These are phyloP conservation scores for Pectinophora gossypiella DNA, from an alignment of 1,140 invertebrate species.

Conservation along the genomic window DNA sequence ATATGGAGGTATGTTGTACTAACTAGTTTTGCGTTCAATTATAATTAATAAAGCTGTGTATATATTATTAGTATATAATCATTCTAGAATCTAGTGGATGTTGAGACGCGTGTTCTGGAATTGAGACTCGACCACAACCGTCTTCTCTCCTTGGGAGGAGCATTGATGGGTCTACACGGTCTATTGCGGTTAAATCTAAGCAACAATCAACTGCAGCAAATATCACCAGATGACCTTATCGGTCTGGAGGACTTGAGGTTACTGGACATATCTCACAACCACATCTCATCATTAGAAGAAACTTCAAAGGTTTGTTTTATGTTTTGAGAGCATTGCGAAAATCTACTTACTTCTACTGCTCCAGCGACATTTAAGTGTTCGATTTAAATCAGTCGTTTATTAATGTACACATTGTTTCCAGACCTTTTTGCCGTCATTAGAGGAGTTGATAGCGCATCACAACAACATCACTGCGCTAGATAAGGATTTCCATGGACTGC, in stretches of 20 bases:
- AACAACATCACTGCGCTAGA: constrained; percentile 84
- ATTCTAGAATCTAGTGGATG: constrained; percentile 83
- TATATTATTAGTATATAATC: not conserved
- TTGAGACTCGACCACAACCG: constrained; percentile 84
- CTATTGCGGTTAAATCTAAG: constrained; percentile 83
- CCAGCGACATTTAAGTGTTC: constrained; percentile 4
- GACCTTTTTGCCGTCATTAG: constrained; percentile 85
- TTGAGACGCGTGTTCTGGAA: constrained; percentile 81
- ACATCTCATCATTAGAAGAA: constrained; percentile 84
- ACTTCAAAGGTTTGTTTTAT: constrained; percentile 82
- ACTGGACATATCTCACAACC: constrained; percentile 86
- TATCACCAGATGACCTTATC: constrained; percentile 83
- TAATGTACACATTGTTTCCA: constrained; percentile 64
- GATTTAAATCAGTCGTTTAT: constrained; percentile 3
- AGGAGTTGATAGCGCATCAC: constrained; percentile 84
- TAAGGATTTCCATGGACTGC: constrained; percentile 87
- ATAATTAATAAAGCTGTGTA: not conserved
- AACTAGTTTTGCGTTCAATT: not conserved
- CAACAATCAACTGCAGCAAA: constrained; percentile 82
- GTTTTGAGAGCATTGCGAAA: constrained; percentile 35
- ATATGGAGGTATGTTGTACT: constrained; percentile 81
- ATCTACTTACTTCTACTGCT: no score
- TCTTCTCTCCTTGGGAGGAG: constrained; percentile 81
- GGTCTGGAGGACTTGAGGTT: constrained; percentile 82
- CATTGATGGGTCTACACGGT: constrained; percentile 83